Evolutionary conservation across 2,797 vertebrate genomes (phyloP).

Genomic region (Tamandua tetradactyla): DNA sequence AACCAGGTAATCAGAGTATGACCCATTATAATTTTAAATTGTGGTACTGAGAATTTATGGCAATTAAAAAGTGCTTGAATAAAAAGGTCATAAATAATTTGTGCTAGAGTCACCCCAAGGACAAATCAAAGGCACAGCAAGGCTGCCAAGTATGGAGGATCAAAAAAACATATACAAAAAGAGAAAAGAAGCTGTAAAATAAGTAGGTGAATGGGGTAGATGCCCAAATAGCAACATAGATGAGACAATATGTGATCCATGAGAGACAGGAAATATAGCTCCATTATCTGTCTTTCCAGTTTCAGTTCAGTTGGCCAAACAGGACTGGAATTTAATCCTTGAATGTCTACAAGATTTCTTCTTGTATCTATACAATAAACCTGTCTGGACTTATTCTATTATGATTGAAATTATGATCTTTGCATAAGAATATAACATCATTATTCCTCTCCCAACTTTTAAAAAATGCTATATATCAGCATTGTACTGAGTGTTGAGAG

Average conservation of each 20-base stretch:
- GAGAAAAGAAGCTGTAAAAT: background rate
- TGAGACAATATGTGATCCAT: background rate
- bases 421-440: background rate
- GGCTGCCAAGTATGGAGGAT: background rate
- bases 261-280: background rate
- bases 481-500: background rate
- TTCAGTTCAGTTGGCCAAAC: background rate
- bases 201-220: background rate
- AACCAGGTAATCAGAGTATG: background rate
- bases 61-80: background rate
- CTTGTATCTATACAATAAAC: background rate
- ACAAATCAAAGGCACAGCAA: background rate
- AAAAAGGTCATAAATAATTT: background rate
- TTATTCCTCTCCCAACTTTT: background rate
- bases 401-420: background rate
- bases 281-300: background rate
- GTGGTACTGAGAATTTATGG: background rate
- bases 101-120: background rate
- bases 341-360: background rate
- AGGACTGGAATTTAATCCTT: background rate
- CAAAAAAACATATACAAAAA: background rate
- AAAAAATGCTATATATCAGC: background rate
- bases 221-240: background rate
- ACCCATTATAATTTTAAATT: background rate
- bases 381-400: background rate